A percentile compares a stretch with the other conserved stretches of the same genome.
phyloP scores from a whole-genome alignment of 2,888 invertebrate genomes.

The Suillia variegata region DNA sequence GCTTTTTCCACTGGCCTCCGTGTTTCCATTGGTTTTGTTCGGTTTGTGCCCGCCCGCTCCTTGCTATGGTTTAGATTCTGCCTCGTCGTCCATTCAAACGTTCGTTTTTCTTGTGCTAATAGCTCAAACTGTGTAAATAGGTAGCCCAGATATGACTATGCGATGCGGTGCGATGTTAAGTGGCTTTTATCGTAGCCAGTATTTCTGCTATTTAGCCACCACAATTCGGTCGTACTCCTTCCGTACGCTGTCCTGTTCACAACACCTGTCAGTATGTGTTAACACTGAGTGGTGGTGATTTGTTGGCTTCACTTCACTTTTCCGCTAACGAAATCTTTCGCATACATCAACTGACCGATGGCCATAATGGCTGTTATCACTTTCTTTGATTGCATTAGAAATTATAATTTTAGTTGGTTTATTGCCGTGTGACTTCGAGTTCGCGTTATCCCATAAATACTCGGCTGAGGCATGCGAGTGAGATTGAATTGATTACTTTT shows the following conservation, averaged over 20 bases:
- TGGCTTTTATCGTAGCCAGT: constrained; percentile 44
- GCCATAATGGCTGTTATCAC: constrained; percentile 38
- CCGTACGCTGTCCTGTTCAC: constrained; percentile 31
- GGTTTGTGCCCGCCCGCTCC: not conserved
- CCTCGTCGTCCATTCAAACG: not conserved
- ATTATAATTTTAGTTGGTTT: constrained; percentile 60
- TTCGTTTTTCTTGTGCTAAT: constrained; percentile 11
- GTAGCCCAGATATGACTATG: no score
- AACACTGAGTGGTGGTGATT: constrained; percentile 6
- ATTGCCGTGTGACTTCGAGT: no score
- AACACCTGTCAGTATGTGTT: constrained; percentile 42
- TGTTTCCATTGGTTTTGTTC: not conserved
- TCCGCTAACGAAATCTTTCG: not conserved
- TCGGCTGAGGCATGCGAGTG: no score
- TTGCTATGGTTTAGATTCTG: not conserved
- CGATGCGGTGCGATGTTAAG: constrained; percentile 49
- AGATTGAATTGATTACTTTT: no score
- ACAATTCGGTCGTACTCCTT: not conserved
- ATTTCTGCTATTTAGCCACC: no score
- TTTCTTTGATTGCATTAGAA: constrained; percentile 62
- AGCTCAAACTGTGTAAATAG: constrained; percentile 37
- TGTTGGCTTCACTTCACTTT: constrained; percentile 1
- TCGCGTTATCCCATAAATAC: no score
- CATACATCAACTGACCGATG: no score
- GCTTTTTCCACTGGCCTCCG: no score